Evolutionary conservation across 2,797 vertebrate genomes (phyloP), one percentile per base, ranked within the genome.

Genomic region (Carcharodon carcharias): DNA sequence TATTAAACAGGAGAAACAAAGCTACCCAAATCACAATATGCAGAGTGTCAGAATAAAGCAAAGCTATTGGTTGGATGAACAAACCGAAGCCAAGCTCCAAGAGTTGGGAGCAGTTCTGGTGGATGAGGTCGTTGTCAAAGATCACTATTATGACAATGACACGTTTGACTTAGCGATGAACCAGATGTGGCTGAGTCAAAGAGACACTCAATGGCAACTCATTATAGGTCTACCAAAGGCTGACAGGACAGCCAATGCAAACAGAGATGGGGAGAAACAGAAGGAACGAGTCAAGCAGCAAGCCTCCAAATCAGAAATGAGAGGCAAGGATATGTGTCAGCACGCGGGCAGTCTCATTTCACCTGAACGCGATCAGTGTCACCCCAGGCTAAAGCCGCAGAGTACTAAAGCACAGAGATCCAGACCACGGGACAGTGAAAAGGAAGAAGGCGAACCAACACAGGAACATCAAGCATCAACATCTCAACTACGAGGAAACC

Each of bases 81-180:
- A 96, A 0, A 96, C 96, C 21, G 96, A 97, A 96, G 89, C 96
- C 67, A 97, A 96, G 82, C 89, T 97, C 58, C 58, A 65, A 21
- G 77, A 88, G 71, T 67, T 95, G 50, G 97, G 97, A 0, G 96
- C 96, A 50, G 96, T 82, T 40, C 96, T 96, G 16, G 61, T 96
- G 35, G 88, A 96, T 5, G 96, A 92, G 65, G 96, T 96, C 26
- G 93, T 71, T 16, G 94, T 97, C 21, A 96, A 82, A 67, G 97
- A 97, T 40, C 96, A 96, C 50, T 97, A 97, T 77, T 97, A 97
- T 4, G 97, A 97, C 95, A 97, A 97, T 0, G 96, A 97, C 82
- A 96, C 35, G 89, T 96, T 97, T 45, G 96, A 97, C 45, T 94
- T 97, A 77, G 97, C 97, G 21, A 96, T 89, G 26, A 96, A 96